A percentile compares a stretch with the other conserved stretches of the same genome.
Conservation (phyloP, 2,797 vertebrate species). For the Aldrovandia affinis region DNA sequence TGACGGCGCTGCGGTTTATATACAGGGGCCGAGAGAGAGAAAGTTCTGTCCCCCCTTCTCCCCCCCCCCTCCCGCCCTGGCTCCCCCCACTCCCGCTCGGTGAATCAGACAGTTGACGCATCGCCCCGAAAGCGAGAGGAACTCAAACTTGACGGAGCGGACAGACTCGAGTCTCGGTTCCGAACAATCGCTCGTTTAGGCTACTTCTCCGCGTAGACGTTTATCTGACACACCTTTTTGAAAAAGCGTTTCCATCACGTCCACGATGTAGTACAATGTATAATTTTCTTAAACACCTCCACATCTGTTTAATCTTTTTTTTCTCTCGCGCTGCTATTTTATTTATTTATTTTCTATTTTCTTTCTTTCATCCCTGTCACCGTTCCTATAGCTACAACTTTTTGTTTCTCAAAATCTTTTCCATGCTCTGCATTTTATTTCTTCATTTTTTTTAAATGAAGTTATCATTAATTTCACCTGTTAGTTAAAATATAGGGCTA, state of each 20-base stretch:
- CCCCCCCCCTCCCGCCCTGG: constrained; percentile 42
- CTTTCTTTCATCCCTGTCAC: background rate
- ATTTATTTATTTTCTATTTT: background rate
- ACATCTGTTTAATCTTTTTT: too few species aligned
- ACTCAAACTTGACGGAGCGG: constrained; percentile 58
- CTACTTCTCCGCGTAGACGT: constrained; percentile 15
- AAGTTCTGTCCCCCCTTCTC: constrained; percentile 55
- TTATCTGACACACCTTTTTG: background rate
- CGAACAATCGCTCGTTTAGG: constrained; percentile 64
- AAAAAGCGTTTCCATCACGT: background rate
- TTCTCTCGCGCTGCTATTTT: too few species aligned
- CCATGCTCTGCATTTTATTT: background rate
- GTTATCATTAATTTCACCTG: too few species aligned
- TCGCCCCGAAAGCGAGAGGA: constrained; percentile 52
- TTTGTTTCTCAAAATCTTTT: background rate
- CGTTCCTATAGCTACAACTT: background rate
- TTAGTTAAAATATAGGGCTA: background rate
- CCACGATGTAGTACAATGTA: background rate
- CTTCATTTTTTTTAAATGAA: background rate
- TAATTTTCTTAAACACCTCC: too few species aligned
- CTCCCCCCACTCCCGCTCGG: constrained; percentile 53
- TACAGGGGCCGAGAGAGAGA: constrained; percentile 46
- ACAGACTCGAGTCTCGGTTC: constrained; percentile 67
- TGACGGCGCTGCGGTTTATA: constrained; percentile 74
- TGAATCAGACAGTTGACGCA: constrained; percentile 76